Percentiles rank a stretch among this genome's conserved stretches.
phyloP scores from a whole-genome alignment of 2,797 vertebrate genomes.

The Eupleurogrammus muticus region DNA sequence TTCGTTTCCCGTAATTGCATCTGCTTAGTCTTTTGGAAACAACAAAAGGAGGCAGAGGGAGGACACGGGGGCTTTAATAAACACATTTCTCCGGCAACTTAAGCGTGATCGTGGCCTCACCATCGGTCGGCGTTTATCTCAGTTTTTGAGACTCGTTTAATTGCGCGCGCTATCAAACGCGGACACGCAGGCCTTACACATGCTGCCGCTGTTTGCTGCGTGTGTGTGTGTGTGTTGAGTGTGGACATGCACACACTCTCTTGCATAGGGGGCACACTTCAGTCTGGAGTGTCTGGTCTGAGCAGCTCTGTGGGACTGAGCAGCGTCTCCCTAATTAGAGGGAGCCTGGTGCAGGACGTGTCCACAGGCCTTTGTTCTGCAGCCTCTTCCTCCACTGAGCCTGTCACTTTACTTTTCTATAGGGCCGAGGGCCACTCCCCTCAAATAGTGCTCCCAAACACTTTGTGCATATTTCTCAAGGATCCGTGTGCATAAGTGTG shows the following conservation, averaged over 20 bases:
- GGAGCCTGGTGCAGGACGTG: conserved; percentile 76
- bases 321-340: conserved; percentile 80
- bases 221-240: conserved; percentile 23
- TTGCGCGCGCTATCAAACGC: conserved; percentile 58
- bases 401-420: conserved; percentile 82
- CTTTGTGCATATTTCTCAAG: conserved; percentile 44
- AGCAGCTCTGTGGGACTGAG: conserved; percentile 69
- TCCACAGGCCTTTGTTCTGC: conserved; percentile 79
- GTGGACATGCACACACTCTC: conserved; percentile 69
- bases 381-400: conserved; percentile 67
- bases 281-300: conserved; percentile 80
- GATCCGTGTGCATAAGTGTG: conserved; percentile 29
- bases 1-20: conserved; percentile 76
- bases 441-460: conserved; percentile 44
- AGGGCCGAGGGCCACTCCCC: conserved; percentile 59
- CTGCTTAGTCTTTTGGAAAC: conserved; percentile 84
- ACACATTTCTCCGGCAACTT: conserved; percentile 70
- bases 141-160: conserved; percentile 75
- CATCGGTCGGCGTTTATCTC: conserved; percentile 79
- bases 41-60: conserved; percentile 65
- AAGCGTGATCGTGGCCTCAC: conserved; percentile 56
- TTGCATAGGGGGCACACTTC: conserved; percentile 77
- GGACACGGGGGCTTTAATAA: conserved; percentile 67
- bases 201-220: not conserved
- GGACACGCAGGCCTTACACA: conserved; percentile 38